Conservation (phyloP, 2,888 invertebrate species). For the Quadroppia sp. region DNA sequence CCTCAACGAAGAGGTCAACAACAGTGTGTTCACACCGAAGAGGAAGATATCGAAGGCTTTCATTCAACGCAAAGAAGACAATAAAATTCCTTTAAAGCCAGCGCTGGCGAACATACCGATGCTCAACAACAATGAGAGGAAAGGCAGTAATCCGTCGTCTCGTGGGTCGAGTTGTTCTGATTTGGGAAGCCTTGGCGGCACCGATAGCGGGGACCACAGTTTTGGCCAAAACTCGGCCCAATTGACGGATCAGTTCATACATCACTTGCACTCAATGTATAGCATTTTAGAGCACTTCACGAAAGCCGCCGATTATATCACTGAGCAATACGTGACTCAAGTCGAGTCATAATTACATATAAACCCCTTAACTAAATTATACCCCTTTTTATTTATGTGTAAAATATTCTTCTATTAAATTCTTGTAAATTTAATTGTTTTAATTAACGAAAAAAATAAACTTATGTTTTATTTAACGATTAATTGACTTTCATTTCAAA, state of each 20-base stretch:
- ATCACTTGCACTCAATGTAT: conserved; percentile 40
- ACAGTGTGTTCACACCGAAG: conserved; percentile 24
- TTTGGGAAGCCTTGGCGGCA: neutral
- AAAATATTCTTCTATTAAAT: too few relatives aligned
- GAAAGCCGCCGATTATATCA: conserved; percentile 38
- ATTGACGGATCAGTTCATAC: conserved; percentile 38
- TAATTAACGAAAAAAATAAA: too few relatives aligned
- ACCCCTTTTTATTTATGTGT: too few relatives aligned
- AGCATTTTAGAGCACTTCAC: conserved; percentile 40
- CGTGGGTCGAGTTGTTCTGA: neutral
- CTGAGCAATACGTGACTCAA: conserved; percentile 25
- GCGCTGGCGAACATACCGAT: too few relatives aligned
- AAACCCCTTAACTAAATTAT: too few relatives aligned
- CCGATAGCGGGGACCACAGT: neutral
- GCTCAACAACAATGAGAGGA: too few relatives aligned
- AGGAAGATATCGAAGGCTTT: conserved; percentile 30
- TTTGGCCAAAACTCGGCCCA: conserved; percentile 7
- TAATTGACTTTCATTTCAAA: too few relatives aligned
- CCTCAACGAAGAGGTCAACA: neutral
- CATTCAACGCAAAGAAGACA: neutral
- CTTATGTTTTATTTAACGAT: too few relatives aligned
- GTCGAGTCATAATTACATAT: conserved; percentile 17
- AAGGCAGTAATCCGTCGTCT: neutral
- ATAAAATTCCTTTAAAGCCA: too few relatives aligned
- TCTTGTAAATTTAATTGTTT: too few relatives aligned